Percentiles rank a stretch among this genome's conserved stretches.
These are phyloP conservation scores for Lysandra bellargus DNA, from an alignment of 2,888 invertebrate species.

Conservation along the genomic window DNA sequence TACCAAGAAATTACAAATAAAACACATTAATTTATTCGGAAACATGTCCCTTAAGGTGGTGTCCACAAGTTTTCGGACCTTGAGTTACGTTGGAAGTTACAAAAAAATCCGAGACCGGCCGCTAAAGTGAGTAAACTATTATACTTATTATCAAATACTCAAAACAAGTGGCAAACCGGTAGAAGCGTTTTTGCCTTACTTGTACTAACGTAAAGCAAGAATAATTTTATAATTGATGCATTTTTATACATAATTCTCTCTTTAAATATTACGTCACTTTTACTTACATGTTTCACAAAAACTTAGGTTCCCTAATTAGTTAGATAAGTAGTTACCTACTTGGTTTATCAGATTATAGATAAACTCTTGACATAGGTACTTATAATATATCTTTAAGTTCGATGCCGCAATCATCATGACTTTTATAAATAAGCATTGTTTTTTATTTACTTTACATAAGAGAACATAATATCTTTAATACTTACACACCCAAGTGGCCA, in stretches of 20 bases:
- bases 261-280: background rate
- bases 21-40: background rate
- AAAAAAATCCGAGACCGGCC: slow-evolving; percentile 64
- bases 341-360: slow-evolving; percentile 28
- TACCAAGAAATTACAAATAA: background rate
- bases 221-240: background rate
- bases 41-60: slow-evolving; percentile 67
- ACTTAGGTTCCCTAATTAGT: background rate
- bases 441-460: background rate
- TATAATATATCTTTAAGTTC: background rate
- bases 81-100: slow-evolving; percentile 67
- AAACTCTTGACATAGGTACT: slow-evolving; percentile 19
- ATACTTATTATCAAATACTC: background rate
- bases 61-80: slow-evolving; percentile 58
- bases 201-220: background rate
- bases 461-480: background rate
- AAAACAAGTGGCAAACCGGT: slow-evolving; percentile 27
- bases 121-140: slow-evolving; percentile 55
- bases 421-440: background rate
- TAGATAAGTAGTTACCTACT: background rate
- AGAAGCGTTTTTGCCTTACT: background rate
- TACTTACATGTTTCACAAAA: background rate
- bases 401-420: background rate
- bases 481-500: no score
- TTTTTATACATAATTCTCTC: background rate